Conservation (phyloP, 2,113 vertebrate species). For the Epinephelus moara region DNA sequence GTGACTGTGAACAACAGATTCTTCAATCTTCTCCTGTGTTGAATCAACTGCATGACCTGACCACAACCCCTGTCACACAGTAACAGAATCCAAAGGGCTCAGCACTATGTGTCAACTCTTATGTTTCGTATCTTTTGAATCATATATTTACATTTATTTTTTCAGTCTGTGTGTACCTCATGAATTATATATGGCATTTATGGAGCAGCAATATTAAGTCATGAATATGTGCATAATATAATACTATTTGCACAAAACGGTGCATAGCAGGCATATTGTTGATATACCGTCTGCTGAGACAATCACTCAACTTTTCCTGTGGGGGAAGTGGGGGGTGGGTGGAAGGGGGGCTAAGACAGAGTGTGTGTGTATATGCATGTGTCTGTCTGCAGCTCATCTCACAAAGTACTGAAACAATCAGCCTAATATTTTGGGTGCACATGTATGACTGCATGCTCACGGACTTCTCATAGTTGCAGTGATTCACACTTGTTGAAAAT, state of each 20-base stretch:
- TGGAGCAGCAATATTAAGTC: constrained; percentile 47
- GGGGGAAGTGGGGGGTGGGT: background rate
- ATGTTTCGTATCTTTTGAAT: constrained; percentile 33
- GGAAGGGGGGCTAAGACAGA: no score
- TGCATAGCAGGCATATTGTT: constrained; percentile 20
- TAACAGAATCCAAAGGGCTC: background rate
- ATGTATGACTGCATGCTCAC: no score
- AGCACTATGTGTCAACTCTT: background rate
- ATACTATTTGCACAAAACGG: constrained; percentile 54
- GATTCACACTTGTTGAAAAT: no score
- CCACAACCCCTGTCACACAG: background rate
- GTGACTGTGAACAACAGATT: background rate
- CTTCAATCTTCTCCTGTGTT: background rate
- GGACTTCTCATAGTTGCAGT: no score
- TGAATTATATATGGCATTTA: constrained; percentile 67
- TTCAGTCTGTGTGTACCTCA: constrained; percentile 52
- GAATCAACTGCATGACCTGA: constrained; percentile 9
- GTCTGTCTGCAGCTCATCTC: no score
- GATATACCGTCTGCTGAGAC: constrained; percentile 1
- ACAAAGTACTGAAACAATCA: no score
- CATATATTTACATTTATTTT: constrained; percentile 51
- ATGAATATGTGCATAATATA: constrained; percentile 70
- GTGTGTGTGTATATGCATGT: no score
- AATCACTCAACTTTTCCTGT: background rate
- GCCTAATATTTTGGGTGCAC: no score